These are phyloP conservation scores for Ibidorhyncha struthersii DNA, from an alignment of 2,113 vertebrate genomes.

Conservation along the genomic window DNA sequence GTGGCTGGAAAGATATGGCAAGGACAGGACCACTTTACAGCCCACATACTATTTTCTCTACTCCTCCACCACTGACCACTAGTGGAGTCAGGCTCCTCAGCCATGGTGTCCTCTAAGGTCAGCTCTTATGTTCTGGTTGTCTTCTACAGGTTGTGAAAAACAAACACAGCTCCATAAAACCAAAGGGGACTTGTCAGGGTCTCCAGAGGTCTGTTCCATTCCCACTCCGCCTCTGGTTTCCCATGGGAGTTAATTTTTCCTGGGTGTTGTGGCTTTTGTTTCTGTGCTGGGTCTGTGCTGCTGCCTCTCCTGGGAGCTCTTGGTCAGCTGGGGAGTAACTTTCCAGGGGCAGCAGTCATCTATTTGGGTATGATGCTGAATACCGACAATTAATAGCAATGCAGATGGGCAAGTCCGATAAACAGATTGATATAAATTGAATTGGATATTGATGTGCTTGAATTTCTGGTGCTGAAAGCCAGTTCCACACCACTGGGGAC, in stretches of 20 bases:
- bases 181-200: background rate
- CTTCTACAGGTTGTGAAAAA: background rate
- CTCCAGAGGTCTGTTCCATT: background rate
- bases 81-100: background rate
- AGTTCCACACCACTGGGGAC: background rate
- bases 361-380: background rate
- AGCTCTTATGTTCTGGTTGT: background rate
- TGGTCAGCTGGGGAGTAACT: background rate
- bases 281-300: background rate
- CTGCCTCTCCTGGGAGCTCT: background rate
- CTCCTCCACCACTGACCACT: background rate
- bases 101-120: background rate
- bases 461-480: background rate
- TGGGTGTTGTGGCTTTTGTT: background rate
- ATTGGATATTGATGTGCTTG: too few species aligned
- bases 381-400: too few species aligned
- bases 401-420: background rate
- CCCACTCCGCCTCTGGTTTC: background rate
- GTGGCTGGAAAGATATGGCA: background rate
- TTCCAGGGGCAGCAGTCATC: background rate
- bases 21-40: background rate
- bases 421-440: background rate
- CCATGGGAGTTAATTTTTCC: background rate
- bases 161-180: background rate
- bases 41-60: background rate